A percentile compares a stretch with the other conserved stretches of the same genome.
These are phyloP conservation scores for Strix uralensis DNA, from an alignment of 2,113 vertebrate species.

Conservation along the genomic window DNA sequence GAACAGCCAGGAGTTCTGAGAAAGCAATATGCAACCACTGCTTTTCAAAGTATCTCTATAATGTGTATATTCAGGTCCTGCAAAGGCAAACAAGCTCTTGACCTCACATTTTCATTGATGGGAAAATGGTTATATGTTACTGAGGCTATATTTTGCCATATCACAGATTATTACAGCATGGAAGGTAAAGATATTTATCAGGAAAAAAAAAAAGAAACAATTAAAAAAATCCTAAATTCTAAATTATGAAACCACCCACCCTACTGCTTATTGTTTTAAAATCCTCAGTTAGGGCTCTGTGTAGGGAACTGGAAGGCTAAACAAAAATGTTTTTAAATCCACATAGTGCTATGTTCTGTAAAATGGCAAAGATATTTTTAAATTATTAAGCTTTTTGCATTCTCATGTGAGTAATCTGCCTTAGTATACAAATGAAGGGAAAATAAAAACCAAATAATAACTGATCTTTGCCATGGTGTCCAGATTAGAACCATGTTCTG, in stretches of 20 bases:
- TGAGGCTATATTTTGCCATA: not conserved
- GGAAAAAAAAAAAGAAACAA: not conserved
- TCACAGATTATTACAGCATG: not conserved
- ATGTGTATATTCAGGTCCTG: not conserved
- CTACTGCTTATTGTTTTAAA: conserved; percentile 7
- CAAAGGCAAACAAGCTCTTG: not conserved
- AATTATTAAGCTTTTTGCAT: not conserved
- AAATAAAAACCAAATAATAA: not conserved
- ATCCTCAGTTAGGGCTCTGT: not conserved
- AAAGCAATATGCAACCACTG: not conserved
- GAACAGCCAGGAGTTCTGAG: not conserved
- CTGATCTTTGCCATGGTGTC: not conserved
- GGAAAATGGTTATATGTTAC: not conserved
- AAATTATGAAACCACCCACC: not conserved
- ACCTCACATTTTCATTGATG: not conserved
- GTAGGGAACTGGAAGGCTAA: conserved; percentile 5
- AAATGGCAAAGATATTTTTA: not conserved
- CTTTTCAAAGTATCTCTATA: not conserved
- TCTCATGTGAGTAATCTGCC: not conserved
- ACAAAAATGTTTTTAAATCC: not conserved
- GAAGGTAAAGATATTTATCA: not conserved
- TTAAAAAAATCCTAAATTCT: not conserved
- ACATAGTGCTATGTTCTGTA: not conserved
- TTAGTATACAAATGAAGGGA: not conserved
- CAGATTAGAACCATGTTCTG: conserved; percentile 10